A percentile compares a stretch with the other conserved stretches of the same genome.
These are phyloP conservation scores for Megaceryle alcyon DNA, from an alignment of 2,797 vertebrate species.

Conservation along the genomic window DNA sequence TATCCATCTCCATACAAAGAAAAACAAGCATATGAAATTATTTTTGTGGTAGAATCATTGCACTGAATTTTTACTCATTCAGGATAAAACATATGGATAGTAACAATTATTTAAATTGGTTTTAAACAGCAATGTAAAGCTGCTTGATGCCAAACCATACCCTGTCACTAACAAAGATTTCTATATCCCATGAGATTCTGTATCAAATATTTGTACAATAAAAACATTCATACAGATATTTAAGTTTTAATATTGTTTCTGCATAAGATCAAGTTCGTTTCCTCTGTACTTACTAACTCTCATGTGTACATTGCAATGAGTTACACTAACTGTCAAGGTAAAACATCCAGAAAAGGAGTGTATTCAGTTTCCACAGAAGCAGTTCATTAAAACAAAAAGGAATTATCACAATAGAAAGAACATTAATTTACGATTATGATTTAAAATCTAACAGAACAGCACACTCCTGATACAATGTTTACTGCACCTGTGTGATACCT, in stretches of 20 bases:
- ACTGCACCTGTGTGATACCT: conserved; percentile 66
- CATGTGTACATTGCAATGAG: not conserved
- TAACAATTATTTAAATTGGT: conserved; percentile 25
- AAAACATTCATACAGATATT: not conserved
- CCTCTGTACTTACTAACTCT: not conserved
- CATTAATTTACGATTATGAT: not conserved
- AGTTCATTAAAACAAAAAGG: not conserved
- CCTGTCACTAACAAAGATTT: not conserved
- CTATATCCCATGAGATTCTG: not conserved
- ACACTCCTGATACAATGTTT: conserved; percentile 35
- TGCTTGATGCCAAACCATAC: not conserved
- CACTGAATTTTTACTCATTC: conserved; percentile 7
- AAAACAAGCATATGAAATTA: not conserved
- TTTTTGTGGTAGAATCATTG: not conserved
- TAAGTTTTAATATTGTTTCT: not conserved
- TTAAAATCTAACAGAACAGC: not conserved
- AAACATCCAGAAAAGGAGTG: not conserved
- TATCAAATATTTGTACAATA: not conserved
- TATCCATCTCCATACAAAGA: not conserved
- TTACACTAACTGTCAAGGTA: not conserved
- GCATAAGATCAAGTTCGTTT: not conserved
- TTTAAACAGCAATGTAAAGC: conserved; percentile 2
- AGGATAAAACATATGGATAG: not conserved
- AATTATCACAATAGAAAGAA: not conserved
- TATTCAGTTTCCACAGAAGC: not conserved